phyloP scores from a whole-genome alignment of 2,888 invertebrate genomes.

The Macropis europaea region DNA sequence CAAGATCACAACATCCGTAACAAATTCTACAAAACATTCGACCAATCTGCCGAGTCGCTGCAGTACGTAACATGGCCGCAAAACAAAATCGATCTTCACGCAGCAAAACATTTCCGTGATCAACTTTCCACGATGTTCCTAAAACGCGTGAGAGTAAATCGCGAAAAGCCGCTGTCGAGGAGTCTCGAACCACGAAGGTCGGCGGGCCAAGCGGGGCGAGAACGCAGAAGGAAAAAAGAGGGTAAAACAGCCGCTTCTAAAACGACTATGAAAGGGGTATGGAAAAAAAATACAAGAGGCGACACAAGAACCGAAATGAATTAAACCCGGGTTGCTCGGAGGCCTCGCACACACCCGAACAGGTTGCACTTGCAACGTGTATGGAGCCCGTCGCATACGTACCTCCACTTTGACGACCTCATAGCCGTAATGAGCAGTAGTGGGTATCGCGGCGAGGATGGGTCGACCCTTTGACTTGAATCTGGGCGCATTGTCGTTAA shows the following conservation, averaged over 20 bases:
- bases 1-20: too few species aligned
- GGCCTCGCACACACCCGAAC: background rate
- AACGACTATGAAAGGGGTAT: background rate
- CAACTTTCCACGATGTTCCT: background rate
- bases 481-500: conserved; percentile 91
- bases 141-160: conserved; percentile 8
- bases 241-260: conserved; percentile 3
- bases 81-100: background rate
- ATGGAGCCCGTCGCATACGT: conserved; percentile 52
- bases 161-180: background rate
- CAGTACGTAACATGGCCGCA: too few species aligned
- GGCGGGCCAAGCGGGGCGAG: too few species aligned
- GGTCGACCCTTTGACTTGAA: conserved; percentile 89
- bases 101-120: background rate
- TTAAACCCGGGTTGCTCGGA: conserved; percentile 39
- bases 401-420: conserved; percentile 89
- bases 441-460: conserved; percentile 90
- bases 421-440: conserved; percentile 90
- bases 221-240: background rate
- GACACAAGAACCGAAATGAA: conserved; percentile 40
- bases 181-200: background rate
- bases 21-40: too few species aligned
- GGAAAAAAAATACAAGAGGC: background rate
- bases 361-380: background rate
- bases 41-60: too few species aligned